A percentile compares a stretch with the other conserved stretches of the same genome.
Conservation (phyloP, 2,113 vertebrate species). For the Xiphophorus hellerii region DNA sequence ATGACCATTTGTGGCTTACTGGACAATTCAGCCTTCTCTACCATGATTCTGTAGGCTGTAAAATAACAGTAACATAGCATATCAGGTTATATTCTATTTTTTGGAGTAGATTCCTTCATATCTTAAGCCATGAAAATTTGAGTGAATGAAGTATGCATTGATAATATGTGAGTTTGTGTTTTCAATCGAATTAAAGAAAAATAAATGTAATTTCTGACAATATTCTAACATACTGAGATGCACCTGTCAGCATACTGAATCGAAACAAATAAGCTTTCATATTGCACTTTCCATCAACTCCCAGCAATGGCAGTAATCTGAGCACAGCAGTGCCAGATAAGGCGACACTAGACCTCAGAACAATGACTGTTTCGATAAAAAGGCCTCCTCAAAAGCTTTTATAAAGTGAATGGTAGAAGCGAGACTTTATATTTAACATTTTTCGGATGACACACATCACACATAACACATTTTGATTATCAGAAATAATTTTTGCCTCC, state of each 20-base stretch:
- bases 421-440: slow-evolving; percentile 12
- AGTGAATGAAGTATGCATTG: not conserved
- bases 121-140: not conserved
- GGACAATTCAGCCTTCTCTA: not conserved
- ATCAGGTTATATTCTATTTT: too few species aligned
- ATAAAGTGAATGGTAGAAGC: slow-evolving; percentile 7
- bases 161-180: not conserved
- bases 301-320: slow-evolving; percentile 57
- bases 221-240: not conserved
- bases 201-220: not conserved
- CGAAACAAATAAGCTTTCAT: slow-evolving; percentile 31
- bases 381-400: slow-evolving; percentile 34
- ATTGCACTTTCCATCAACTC: slow-evolving; percentile 67
- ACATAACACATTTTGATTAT: slow-evolving; percentile 26
- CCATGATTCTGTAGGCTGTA: not conserved
- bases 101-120: not conserved
- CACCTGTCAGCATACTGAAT: slow-evolving; percentile 34
- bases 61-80: not conserved
- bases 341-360: slow-evolving; percentile 41
- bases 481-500: slow-evolving; percentile 19
- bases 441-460: slow-evolving; percentile 26
- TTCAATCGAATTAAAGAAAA: not conserved
- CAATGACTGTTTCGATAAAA: slow-evolving; percentile 60
- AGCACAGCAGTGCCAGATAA: slow-evolving; percentile 10
- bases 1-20: not conserved